A percentile compares a stretch with the other conserved stretches of the same genome.
Evolutionary conservation across 2,797 vertebrate species (phyloP).

Genomic region (Muscicapa comitata): DNA sequence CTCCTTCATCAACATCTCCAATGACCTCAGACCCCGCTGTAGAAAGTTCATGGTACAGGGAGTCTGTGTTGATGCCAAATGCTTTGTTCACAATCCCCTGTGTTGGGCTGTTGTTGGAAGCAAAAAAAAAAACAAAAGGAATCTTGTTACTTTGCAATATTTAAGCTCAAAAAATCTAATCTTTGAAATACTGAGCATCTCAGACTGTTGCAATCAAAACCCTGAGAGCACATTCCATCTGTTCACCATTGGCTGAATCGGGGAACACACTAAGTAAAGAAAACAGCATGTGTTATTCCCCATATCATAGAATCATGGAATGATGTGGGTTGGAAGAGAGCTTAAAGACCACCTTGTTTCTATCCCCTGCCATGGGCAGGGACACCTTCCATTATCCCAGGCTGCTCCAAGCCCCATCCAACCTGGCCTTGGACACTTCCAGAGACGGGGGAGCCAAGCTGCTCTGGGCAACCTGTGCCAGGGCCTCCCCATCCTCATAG

Average conservation of each 20-base stretch:
- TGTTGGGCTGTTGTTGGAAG: constrained; percentile 82
- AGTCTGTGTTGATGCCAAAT: constrained; percentile 98
- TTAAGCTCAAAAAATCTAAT: not conserved
- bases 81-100: constrained; percentile 98
- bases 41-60: constrained; percentile 95
- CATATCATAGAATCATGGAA: not conserved
- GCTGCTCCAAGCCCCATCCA: fast-evolving
- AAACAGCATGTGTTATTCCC: not conserved
- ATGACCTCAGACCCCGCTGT: constrained; percentile 96
- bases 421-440: not conserved
- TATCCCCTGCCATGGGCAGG: not conserved
- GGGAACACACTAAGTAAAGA: fast-evolving
- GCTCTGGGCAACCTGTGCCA: not conserved
- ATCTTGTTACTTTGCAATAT: not conserved
- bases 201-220: not conserved
- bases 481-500: not conserved
- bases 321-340: not conserved
- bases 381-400: not conserved
- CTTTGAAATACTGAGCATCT: not conserved
- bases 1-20: constrained; percentile 96
- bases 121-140: not conserved
- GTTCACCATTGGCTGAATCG: not conserved
- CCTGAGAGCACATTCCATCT: not conserved
- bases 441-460: not conserved
- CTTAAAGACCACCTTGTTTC: not conserved